Evolutionary conservation across 2,113 vertebrate genomes (phyloP), one percentile per base, ranked within the genome.

Genomic region (Thalassarche chlororhynchos): DNA sequence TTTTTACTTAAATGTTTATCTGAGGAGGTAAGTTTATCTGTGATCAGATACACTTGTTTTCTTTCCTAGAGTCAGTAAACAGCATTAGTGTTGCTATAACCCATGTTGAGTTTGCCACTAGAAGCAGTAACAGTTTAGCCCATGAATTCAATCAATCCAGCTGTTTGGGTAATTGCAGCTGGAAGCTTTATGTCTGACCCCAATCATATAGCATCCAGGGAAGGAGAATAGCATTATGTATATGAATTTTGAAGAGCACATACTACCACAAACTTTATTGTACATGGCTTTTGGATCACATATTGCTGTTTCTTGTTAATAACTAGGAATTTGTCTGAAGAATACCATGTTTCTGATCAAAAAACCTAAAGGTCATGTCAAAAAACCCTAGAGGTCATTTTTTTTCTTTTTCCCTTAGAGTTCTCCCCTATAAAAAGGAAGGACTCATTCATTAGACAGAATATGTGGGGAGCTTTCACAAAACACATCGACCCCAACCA

Each of bases 401-500:
- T 44, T 42, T 88, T 72, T 36, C 5, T 69, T 86, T 74, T 74
- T 26, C 19, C 3, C 8, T 85, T 62, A 54, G 49, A 83, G 10
- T 85, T 84, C 64, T 91, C 10, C 21, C 17, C 52, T 88, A 62
- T 64, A 78, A 84, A 88, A 93, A 94, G 62, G 71, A 94, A 66
- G 51, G n/a, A 89, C 31, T 95, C 51, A 44, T 77, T 92, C 95
- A 87, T 96, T 93, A 94, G 79, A 92, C 21, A 96, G 92, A 92
- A 46, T 94, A 88, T 90, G 42, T 90, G 86, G 47, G 64, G 60
- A 97, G 47, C 68, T 88, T 94, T 92, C 82, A 92, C 68, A 84
- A 94, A 90, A 92, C n/a, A 86, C 83, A 55, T 66, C 12, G 23
- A 92, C 95, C 92, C 55, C 65, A 94, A 78, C 47, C 92, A 96